These are phyloP conservation scores for Paraescarpia echinospica DNA, from an alignment of 1,140 invertebrate genomes.

Conservation along the genomic window DNA sequence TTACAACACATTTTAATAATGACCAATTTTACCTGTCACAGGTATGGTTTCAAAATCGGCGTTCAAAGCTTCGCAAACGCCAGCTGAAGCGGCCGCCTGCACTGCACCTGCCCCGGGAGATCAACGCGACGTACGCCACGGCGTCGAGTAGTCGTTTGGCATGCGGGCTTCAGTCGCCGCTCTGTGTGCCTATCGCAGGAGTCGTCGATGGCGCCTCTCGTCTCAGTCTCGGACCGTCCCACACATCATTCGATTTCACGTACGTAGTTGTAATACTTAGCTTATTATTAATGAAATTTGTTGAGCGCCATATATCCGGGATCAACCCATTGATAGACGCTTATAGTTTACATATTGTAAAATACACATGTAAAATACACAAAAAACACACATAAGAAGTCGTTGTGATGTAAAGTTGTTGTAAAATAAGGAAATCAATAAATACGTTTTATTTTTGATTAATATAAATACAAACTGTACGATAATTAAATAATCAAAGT, in stretches of 20 bases:
- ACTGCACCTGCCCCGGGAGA: not conserved
- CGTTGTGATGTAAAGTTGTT: too few species aligned
- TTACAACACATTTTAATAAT: not conserved
- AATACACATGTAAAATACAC: too few species aligned
- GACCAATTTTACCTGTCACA: not conserved
- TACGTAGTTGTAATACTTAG: not conserved
- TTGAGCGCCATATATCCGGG: too few species aligned
- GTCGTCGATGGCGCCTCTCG: not conserved
- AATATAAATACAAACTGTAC: too few species aligned
- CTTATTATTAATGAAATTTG: not conserved
- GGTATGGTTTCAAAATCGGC: conserved; percentile 16
- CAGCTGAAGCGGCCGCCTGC: not conserved
- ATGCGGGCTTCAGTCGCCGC: not conserved
- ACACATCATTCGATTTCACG: not conserved
- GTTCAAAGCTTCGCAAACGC: conserved; percentile 14
- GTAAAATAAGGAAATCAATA: too few species aligned
- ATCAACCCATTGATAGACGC: too few species aligned
- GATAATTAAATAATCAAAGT: too few species aligned
- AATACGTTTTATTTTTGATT: too few species aligned
- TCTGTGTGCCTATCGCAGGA: not conserved
- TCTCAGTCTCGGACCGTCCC: not conserved
- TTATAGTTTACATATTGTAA: too few species aligned
- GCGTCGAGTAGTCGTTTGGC: not conserved
- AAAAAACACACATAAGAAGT: too few species aligned
- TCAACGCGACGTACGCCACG: not conserved